Conservation (phyloP, 2,888 invertebrate species). For the Caenorhabditis parvicauda region DNA sequence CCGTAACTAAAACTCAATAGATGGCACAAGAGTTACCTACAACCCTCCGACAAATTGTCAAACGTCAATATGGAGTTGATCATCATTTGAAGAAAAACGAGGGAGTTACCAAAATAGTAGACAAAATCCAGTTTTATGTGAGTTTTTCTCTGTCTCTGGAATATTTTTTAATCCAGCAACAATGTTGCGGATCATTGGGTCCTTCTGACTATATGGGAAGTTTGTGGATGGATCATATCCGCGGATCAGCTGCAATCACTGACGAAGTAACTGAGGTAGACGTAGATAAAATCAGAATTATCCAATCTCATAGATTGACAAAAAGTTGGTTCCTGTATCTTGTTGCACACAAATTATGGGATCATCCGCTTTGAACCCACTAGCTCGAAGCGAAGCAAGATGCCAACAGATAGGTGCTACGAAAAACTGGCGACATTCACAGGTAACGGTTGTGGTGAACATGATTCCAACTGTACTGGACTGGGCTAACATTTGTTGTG, state of each 20-base stretch:
- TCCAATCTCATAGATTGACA: too few relatives aligned
- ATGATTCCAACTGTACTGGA: neutral
- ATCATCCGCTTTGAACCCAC: conserved; percentile 45
- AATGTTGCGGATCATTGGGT: conserved; percentile 32
- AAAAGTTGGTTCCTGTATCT: conserved; percentile 47
- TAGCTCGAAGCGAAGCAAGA: conserved; percentile 42
- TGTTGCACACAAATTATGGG: conserved; percentile 48
- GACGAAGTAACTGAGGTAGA: too few relatives aligned
- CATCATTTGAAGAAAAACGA: conserved; percentile 31
- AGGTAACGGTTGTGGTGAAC: conserved; percentile 22
- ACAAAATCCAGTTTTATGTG: conserved; percentile 52
- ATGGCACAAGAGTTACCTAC: too few relatives aligned
- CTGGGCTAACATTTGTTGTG: conserved; percentile 1
- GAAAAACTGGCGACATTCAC: conserved; percentile 42
- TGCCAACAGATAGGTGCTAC: conserved; percentile 47
- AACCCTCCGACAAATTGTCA: conserved; percentile 37
- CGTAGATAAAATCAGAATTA: too few relatives aligned
- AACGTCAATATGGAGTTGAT: conserved; percentile 44
- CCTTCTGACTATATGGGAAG: conserved; percentile 32
- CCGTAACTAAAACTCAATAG: too few relatives aligned
- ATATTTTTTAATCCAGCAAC: conserved; percentile 16
- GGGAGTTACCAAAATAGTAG: conserved; percentile 40
- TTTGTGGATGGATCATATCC: conserved; percentile 31
- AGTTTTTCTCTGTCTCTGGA: conserved; percentile 8
- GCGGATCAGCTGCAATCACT: too few relatives aligned